Evolutionary conservation across 1,140 invertebrate genomes (phyloP).

Genomic region (Drosophila arawakana): DNA sequence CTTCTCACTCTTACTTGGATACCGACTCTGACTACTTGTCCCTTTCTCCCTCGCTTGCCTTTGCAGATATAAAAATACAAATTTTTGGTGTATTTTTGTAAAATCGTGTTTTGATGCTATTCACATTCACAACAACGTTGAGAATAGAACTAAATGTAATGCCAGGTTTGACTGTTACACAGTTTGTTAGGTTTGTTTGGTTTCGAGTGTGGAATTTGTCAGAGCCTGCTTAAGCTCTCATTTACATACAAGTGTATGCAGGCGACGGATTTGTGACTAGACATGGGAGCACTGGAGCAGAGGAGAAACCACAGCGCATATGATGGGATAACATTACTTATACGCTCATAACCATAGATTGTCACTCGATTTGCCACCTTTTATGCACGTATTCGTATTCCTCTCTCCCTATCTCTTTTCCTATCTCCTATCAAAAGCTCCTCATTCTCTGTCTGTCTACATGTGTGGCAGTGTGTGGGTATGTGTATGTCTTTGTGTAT

Average conservation of each 20-base stretch:
- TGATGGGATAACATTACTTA: conserved; percentile 45
- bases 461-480: background rate
- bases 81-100: conserved; percentile 28
- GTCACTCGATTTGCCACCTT: conserved; percentile 61
- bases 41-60: background rate
- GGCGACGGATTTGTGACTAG: background rate
- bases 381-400: conserved; percentile 48
- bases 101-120: conserved; percentile 33
- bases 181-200: background rate
- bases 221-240: conserved; percentile 64
- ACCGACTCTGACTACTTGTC: background rate
- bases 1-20: background rate
- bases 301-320: conserved; percentile 3
- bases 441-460: background rate
- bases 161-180: conserved; percentile 3
- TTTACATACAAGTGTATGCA: conserved; percentile 61
- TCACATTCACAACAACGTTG: conserved; percentile 19
- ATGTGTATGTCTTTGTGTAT: conserved; percentile 17
- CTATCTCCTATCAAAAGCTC: too few species aligned
- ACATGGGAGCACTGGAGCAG: background rate
- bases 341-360: conserved; percentile 72
- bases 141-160: conserved; percentile 18
- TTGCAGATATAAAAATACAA: conserved; percentile 13
- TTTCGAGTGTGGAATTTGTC: conserved; percentile 31
- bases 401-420: conserved; percentile 11